phyloP scores from a whole-genome alignment of 1,140 invertebrate genomes.

The Cydia amplana region DNA sequence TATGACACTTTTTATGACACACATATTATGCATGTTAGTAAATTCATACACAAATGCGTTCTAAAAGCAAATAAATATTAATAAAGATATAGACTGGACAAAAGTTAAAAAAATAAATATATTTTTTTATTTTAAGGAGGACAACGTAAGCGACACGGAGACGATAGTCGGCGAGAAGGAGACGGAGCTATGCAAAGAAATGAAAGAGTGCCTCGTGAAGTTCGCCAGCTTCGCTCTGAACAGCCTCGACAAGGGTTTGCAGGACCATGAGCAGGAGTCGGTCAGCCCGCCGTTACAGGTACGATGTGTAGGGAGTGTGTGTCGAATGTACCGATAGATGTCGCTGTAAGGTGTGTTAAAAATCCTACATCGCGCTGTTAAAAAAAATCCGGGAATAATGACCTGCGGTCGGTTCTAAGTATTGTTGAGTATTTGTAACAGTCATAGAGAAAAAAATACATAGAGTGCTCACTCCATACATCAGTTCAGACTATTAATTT shows the following conservation, averaged over 20 bases:
- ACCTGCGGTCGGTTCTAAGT: no score
- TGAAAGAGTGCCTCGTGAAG: conserved; percentile 70
- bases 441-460: no score
- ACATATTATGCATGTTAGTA: no score
- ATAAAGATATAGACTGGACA: no score
- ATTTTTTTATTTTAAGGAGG: conserved; percentile 29
- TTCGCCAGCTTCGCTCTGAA: conserved; percentile 68
- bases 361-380: no score
- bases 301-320: background rate
- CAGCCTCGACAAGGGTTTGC: conserved; percentile 41
- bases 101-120: background rate
- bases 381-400: no score
- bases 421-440: no score
- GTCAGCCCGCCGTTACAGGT: conserved; percentile 63
- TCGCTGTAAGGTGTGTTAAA: background rate
- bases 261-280: conserved; percentile 46
- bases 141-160: conserved; percentile 65
- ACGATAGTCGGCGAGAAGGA: conserved; percentile 70
- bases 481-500: no score
- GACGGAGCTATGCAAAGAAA: conserved; percentile 63
- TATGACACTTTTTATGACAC: no score
- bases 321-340: background rate
- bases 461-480: no score
- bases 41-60: no score
- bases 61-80: no score